Percentiles rank a stretch among this genome's conserved stretches.
These are phyloP conservation scores for Plebejus melissa DNA, from an alignment of 2,888 invertebrate genomes.

Conservation along the genomic window DNA sequence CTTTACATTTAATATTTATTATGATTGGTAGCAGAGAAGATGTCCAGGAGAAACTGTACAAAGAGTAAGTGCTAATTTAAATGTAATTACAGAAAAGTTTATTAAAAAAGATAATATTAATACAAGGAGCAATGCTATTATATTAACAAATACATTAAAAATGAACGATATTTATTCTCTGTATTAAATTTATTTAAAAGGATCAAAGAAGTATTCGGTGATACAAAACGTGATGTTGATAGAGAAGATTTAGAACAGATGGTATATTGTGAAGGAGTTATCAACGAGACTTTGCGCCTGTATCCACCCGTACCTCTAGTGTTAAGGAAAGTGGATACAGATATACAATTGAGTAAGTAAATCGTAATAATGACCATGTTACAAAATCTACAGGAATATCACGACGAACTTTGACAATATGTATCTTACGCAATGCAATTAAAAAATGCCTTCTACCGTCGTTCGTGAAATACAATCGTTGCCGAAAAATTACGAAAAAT, in stretches of 20 bases:
- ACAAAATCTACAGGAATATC: too few species aligned
- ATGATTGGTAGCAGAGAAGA: slow-evolving; percentile 57
- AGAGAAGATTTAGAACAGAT: slow-evolving; percentile 50
- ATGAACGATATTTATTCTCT: background rate
- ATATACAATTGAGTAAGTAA: slow-evolving; percentile 31
- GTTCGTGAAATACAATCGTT: too few species aligned
- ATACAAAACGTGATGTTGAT: slow-evolving; percentile 43
- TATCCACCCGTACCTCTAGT: slow-evolving; percentile 30
- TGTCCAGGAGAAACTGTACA: slow-evolving; percentile 56
- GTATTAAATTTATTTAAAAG: slow-evolving; percentile 38
- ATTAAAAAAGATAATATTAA: too few species aligned
- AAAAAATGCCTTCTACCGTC: too few species aligned
- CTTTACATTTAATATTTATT: slow-evolving; percentile 54
- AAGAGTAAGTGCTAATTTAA: slow-evolving; percentile 50
- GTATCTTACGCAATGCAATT: too few species aligned
- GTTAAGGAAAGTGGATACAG: slow-evolving; percentile 30
- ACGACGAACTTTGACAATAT: too few species aligned
- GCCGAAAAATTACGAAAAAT: too few species aligned
- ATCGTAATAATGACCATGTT: too few species aligned
- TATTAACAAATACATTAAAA: background rate
- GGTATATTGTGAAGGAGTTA: slow-evolving; percentile 32
- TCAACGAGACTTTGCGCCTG: slow-evolving; percentile 31
- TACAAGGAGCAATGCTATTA: too few species aligned
- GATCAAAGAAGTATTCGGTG: slow-evolving; percentile 50
- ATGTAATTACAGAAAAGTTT: too few species aligned